Evolutionary conservation across 2,113 vertebrate genomes (phyloP).

Genomic region (Larimichthys polyactis): DNA sequence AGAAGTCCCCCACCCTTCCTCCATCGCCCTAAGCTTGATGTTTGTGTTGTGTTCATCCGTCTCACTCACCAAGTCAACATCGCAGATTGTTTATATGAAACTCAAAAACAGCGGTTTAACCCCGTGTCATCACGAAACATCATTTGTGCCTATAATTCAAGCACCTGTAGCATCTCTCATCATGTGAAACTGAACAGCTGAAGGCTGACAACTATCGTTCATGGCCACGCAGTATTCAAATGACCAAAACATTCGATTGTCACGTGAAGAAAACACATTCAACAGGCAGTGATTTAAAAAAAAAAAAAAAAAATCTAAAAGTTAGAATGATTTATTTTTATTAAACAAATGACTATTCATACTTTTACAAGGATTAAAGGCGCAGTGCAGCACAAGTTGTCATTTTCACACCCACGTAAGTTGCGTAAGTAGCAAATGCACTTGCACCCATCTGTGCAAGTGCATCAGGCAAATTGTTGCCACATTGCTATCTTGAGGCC

Average conservation of each 20-base stretch:
- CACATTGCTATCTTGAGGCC: too few relatives aligned
- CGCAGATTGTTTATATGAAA: background rate
- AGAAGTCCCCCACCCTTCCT: background rate
- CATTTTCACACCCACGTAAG: too few relatives aligned
- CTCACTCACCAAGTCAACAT: background rate
- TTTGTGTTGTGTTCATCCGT: conserved; percentile 1
- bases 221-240: background rate
- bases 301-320: background rate
- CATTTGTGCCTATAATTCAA: background rate
- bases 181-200: background rate
- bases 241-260: background rate
- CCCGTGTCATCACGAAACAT: background rate
- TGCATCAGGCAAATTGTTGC: too few relatives aligned
- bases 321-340: background rate
- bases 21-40: background rate
- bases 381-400: too few relatives aligned
- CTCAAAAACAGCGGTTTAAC: conserved; percentile 1
- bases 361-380: background rate
- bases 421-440: too few relatives aligned
- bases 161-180: background rate
- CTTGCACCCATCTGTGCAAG: too few relatives aligned
- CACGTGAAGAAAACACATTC: background rate
- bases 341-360: background rate
- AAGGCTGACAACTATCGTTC: background rate
- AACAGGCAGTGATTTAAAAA: background rate